Evolutionary conservation across 1,140 invertebrate genomes (phyloP), one percentile per base, ranked within the genome.

Genomic region (Dendrolimus punctatus): DNA sequence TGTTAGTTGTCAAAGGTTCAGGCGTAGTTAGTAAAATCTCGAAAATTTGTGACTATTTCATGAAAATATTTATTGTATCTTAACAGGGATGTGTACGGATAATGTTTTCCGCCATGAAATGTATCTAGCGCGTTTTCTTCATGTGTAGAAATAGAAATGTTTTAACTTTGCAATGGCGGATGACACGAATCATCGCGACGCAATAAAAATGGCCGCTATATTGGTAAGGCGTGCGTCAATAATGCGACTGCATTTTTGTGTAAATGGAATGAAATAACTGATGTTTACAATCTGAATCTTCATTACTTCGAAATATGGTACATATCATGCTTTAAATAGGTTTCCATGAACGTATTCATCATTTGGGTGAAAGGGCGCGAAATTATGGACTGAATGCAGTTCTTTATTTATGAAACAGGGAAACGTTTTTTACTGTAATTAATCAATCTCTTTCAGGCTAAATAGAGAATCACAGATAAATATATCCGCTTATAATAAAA

Each of bases 141-240:
- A 64, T 55, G 60, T 55, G 57, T 69, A 68, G 51, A 67, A 64
- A 63, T 68, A 57, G 58, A 58, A 74, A 70, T 62, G 63, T 81
- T 82, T 76, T 66, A 55, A 70, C 71, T 70, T 78, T 74, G 60
- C 75, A 86, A 86, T 86, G 83, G 83, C 83, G 83, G 83, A 81
- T 86, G 83, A 85, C 82, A 85, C 82, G 79, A 85, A 80, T 82
- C 80, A 75, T 80, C 80, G 72, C 80, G 79, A 83, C 80, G 79
- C 83, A 84, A 86, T 86, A 84, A 86, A 85, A 77, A 86, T 86
- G 83, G 83, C 83, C 83, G 83, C 80, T 83, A 61, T 80, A 74
- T 81, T 69, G 83, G 83, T 86, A 86, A 86, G 83, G 80, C 80
- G 80, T 79, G 80, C 80, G 83, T 81, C 80, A 81, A 80, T 73